Evolutionary conservation across 2,888 invertebrate species (phyloP), one percentile per base, ranked within the genome.

Genomic region (Nematopogon swammerdamellus): DNA sequence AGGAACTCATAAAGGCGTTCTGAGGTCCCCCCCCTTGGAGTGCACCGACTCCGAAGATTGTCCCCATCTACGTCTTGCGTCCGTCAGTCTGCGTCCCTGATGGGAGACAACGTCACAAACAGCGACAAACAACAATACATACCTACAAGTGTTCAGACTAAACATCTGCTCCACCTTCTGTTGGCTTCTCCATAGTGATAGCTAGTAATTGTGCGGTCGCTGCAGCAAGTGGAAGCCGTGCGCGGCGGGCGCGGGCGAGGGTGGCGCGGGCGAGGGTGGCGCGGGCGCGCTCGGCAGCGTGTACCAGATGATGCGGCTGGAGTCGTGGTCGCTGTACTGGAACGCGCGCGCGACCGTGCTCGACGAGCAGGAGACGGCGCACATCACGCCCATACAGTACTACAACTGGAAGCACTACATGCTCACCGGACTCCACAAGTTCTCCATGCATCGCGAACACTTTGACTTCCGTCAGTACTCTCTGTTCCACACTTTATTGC

Each of bases 291-390:
- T n/a, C 14, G 0, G 74, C 75, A 60, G 86, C 8, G 71, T 87
- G 14, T 89, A 89, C 65, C 91, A 92, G 71, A 76, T 92, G 63
- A 80, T 91, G 62, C 85, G 89, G 57, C 74, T 91, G 44, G 89
- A 91, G 59, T 89, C 90, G 0, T 72, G 92, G 16, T 90, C 90
- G 0, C 64, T 86, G 1, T 92, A 92, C 67, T 88, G 91, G 86
- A 91, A 92, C 68, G 83, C 86, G 1, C 73, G 77, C 29, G 73
- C 77, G 45, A 72, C 77, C 8, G 71, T 77, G 19, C 60, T 86
- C 62, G 84, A 83, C 55, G 74, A 81, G 63, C 63, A 80, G 57
- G 69, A 81, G 63, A 68, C 81, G 0, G 79, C 76, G 0, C 68
- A 79, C 54, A 79, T 80, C 47, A 79, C 80, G 0, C 80, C 76